These are phyloP conservation scores for Peribatodes rhomboidaria DNA, from an alignment of 2,888 invertebrate genomes.

Conservation along the genomic window DNA sequence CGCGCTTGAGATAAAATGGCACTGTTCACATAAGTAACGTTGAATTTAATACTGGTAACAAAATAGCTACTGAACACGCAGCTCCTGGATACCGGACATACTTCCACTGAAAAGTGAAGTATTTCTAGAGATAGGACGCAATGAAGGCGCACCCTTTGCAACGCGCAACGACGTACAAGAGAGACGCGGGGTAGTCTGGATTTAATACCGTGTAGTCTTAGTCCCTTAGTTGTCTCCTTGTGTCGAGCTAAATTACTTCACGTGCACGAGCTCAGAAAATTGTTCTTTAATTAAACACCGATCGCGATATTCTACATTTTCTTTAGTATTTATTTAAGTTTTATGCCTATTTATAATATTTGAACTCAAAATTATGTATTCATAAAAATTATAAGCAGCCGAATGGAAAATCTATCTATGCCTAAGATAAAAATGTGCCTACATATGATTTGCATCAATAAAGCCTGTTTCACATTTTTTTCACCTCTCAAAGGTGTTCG, in stretches of 20 bases:
- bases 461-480: not conserved
- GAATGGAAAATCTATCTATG: no score
- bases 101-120: conserved; percentile 3
- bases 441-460: not conserved
- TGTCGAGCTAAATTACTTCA: conserved; percentile 8
- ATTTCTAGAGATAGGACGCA: conserved; percentile 7
- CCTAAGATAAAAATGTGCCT: no score
- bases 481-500: not conserved
- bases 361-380: no score
- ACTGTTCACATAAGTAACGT: conserved; percentile 2
- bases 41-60: conserved; percentile 9
- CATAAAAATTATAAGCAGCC: no score
- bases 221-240: conserved; percentile 4
- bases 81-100: not conserved
- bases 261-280: not conserved
- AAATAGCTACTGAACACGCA: conserved; percentile 13
- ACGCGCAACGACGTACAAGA: not conserved
- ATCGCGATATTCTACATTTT: not conserved
- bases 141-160: not conserved
- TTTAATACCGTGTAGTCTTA: conserved; percentile 17
- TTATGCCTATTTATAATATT: no score
- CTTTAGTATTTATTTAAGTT: not conserved
- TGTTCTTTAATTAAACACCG: conserved; percentile 11
- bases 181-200: not conserved
- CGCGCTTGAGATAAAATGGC: conserved; percentile 21